Evolutionary conservation across 2,888 invertebrate genomes (phyloP), one percentile per base, ranked within the genome.

Genomic region (Ophion ellenae): DNA sequence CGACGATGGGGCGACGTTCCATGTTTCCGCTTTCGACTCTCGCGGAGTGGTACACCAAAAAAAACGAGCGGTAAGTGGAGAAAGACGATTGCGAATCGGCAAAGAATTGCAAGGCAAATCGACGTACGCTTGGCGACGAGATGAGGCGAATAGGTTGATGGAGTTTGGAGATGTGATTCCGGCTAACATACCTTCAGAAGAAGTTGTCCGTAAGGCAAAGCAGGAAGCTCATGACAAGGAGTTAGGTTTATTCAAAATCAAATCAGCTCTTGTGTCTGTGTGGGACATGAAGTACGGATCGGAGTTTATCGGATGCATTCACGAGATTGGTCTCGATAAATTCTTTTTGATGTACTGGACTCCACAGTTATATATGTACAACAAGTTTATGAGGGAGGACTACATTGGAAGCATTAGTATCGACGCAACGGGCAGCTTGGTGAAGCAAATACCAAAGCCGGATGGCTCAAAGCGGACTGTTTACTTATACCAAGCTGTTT

Each of bases 381-480:
- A 86, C 9, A n/a, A 83, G 67, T 83, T 86, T 84, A 66, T 67
- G 40, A 87, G 86, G 70, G 73, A 84, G 84, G 76, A 84, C 32
- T 36, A 20, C 9, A 45, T 74, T n/a, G 71, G 76, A 32, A 87
- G 67, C n/a, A 80, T 89, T 3, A 85, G 87, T 61, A 87, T 90
- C n/a, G 89, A 90, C 87, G 89, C 90, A 2, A 89, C 90, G 9
- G 89, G 89, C 17, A 81, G 80, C n/a, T n/a, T n/a, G n/a, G n/a
- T n/a, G n/a, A n/a, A n/a, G n/a, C n/a, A n/a, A n/a, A n/a, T n/a
- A n/a, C n/a, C n/a, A n/a, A n/a, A n/a, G n/a, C n/a, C n/a, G n/a
- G n/a, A n/a, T n/a, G n/a, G n/a, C n/a, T n/a, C n/a, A n/a, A n/a
- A n/a, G n/a, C n/a, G n/a, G n/a, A n/a, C n/a, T n/a, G n/a, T n/a